A percentile compares a stretch with the other conserved stretches of the same genome.
Conservation (phyloP, 2,888 invertebrate species). For the Andrena praecox region DNA sequence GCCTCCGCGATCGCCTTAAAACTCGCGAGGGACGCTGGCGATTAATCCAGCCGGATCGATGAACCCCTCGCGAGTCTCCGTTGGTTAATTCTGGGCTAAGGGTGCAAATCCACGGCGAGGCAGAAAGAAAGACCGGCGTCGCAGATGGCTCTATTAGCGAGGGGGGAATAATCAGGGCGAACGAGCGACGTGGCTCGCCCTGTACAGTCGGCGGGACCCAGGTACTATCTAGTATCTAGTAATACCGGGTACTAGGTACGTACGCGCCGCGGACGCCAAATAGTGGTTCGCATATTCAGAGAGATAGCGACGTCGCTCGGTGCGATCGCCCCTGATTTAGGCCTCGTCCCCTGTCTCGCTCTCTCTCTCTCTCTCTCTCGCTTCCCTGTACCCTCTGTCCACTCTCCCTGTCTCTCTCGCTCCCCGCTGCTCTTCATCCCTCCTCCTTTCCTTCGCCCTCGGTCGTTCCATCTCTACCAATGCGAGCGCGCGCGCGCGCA, state of each 20-base stretch:
- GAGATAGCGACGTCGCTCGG: slow-evolving; percentile 79
- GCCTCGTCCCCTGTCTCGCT: slow-evolving; percentile 67
- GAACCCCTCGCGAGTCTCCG: too few relatives aligned
- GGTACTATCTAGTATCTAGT: slow-evolving; percentile 82
- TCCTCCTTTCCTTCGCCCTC: slow-evolving; percentile 63
- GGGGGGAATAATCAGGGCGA: slow-evolving; percentile 3
- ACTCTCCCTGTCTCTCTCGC: slow-evolving; percentile 32
- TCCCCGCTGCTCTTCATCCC: slow-evolving; percentile 49
- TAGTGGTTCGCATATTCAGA: slow-evolving; percentile 84
- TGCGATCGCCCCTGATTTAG: slow-evolving; percentile 81
- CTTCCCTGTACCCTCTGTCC: neutral
- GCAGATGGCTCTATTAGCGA: neutral
- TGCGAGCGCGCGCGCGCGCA: slow-evolving; percentile 37
- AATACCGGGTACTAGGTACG: slow-evolving; percentile 82
- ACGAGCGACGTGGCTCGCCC: slow-evolving; percentile 17
- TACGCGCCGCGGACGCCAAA: slow-evolving; percentile 81
- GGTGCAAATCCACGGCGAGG: neutral
- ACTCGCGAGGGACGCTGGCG: neutral
- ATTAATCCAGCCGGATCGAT: neutral
- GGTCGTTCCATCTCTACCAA: slow-evolving; percentile 71
- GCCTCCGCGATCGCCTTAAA: neutral
- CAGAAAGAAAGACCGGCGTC: neutral
- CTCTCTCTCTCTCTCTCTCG: slow-evolving; percentile 21
- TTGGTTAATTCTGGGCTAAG: too few relatives aligned
- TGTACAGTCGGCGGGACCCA: slow-evolving; percentile 71